Conservation (phyloP, 2,888 invertebrate species). For the Ectropis crepuscularia region DNA sequence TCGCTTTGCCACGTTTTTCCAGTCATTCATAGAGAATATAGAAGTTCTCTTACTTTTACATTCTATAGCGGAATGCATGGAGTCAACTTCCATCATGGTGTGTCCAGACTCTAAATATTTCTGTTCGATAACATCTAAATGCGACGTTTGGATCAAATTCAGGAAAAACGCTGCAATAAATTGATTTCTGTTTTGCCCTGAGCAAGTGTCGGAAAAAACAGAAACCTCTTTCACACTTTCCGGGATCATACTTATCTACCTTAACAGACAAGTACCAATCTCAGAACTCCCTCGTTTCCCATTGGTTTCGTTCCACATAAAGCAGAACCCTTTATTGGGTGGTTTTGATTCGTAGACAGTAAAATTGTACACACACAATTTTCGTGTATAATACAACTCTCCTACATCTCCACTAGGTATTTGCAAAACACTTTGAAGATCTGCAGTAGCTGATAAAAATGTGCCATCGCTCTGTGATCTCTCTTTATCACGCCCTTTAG, state of each 20-base stretch:
- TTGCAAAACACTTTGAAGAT: no score
- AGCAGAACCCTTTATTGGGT: conserved; percentile 5
- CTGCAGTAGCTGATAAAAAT: no score
- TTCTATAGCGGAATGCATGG: conserved; percentile 7
- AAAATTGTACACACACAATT: conserved; percentile 2
- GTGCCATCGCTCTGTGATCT: no score
- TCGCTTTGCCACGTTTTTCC: no score
- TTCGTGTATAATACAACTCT: not conserved
- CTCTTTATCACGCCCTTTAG: no score
- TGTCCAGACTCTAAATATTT: conserved; percentile 8
- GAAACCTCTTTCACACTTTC: not conserved
- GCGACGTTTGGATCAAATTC: conserved; percentile 14
- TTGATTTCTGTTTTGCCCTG: conserved; percentile 18
- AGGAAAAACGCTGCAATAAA: conserved; percentile 19
- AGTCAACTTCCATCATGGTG: conserved; percentile 4
- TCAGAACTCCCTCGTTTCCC: conserved; percentile 14
- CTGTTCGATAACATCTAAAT: conserved; percentile 4
- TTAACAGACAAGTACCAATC: conserved; percentile 4
- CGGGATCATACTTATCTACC: not conserved
- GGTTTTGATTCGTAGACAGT: conserved; percentile 2
- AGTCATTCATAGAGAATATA: no score
- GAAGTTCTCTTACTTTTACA: not conserved
- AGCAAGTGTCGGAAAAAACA: conserved; percentile 16
- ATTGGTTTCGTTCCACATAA: conserved; percentile 7
- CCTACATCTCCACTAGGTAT: no score